Conservation (phyloP, 2,113 vertebrate genomes). For the Oryctolagus cuniculus region mOryCun1.1 NC_091442.1:25453501-25454000, state of each 20-base stretch:
- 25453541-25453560: constrained; percentile 44
- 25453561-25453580: neutral
- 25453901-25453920: too few relatives aligned
- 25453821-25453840: neutral
- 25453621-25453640: constrained; percentile 10
- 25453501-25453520: constrained; percentile 50
- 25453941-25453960: too few relatives aligned
- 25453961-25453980: too few relatives aligned
- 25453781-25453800: neutral
- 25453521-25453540: constrained; percentile 66
- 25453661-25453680: constrained; percentile 5
- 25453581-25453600: neutral
- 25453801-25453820: neutral
- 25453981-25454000: too few relatives aligned
- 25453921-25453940: too few relatives aligned
- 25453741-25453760: neutral
- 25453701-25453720: constrained; percentile 17
- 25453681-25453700: constrained; percentile 21
- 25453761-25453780: neutral
- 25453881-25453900: too few relatives aligned
- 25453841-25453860: too few relatives aligned
- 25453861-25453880: too few relatives aligned
- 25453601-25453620: constrained; percentile 51
- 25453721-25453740: constrained; percentile 1
- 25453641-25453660: constrained; percentile 24